These are phyloP conservation scores for Adela reaumurella DNA, from an alignment of 2,888 invertebrate genomes.

Conservation along the genomic window DNA sequence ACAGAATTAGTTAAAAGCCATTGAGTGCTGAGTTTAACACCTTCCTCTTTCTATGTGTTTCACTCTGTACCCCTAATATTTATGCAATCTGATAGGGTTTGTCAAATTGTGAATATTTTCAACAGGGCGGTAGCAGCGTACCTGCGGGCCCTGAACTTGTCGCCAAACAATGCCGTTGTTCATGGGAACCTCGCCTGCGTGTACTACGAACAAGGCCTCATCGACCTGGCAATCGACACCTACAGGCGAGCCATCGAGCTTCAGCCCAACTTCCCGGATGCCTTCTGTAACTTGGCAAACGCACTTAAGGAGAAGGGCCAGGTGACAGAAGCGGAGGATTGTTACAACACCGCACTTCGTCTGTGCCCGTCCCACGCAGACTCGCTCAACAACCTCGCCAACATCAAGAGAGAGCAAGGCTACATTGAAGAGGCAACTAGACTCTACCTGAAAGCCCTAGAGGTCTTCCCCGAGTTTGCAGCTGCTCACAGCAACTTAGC, in stretches of 20 bases:
- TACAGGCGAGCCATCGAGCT: slow-evolving; percentile 97
- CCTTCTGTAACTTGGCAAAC: slow-evolving; percentile 98
- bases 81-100: no score
- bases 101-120: no score
- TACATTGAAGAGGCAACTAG: slow-evolving; percentile 97
- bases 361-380: slow-evolving; percentile 97
- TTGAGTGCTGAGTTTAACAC: no score
- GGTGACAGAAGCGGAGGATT: slow-evolving; percentile 94
- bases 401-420: slow-evolving; percentile 98
- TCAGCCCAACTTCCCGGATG: slow-evolving; percentile 98
- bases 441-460: slow-evolving; percentile 87
- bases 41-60: no score
- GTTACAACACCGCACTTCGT: slow-evolving; percentile 93
- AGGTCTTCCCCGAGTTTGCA: slow-evolving; percentile 98
- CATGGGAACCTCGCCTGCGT: slow-evolving; percentile 99
- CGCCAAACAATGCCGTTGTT: slow-evolving; percentile 98
- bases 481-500: slow-evolving; percentile 99
- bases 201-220: slow-evolving; percentile 98
- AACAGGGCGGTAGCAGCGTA: slow-evolving; percentile 97
- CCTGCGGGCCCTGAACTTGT: slow-evolving; percentile 91
- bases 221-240: slow-evolving; percentile 97
- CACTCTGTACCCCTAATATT: no score
- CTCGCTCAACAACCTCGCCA: slow-evolving; percentile 96
- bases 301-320: slow-evolving; percentile 98
- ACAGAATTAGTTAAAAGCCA: no score